Base-by-base conservation (phyloP, 2,797 vertebrate genomes). In the Buphagus erythrorhynchus region DNA sequence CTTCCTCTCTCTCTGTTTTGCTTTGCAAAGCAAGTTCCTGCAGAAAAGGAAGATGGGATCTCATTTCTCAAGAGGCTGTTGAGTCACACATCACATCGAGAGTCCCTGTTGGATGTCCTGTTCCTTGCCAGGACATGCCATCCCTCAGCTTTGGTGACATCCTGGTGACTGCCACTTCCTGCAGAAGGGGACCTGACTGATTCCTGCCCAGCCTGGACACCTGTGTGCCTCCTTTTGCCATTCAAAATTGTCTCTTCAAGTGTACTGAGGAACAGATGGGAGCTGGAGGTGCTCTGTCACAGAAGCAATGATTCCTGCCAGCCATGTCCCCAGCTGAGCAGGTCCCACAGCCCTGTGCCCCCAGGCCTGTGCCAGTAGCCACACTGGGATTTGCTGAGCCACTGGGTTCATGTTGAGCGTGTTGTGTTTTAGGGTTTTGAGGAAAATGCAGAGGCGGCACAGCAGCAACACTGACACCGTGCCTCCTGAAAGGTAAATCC, bases 381-480 rank as follows among this genome's bases (percentile, higher is more conserved):
- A 21, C 83, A 0, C 31, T 24, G 49, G 66, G 80, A 12, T 40
- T 16, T 40, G 79, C 26, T 93, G 88, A 76, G 58, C 69, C 54
- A 5, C 86, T 24, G 86, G 62, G 69, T 97, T 97, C 28, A 97
- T 97, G 97, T 97, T 97, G 93, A 96, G 96, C 10, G 95, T 97
- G 68, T 54, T 97, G 97, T 97, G 97, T 36, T 98, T 99, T 97
- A 98, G 98, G 97, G 99, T 98, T 91, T 96, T 98, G 91, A 98
- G 98, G 98, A 99, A 99, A 97, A 99, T 99, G 99, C 99, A 99
- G 99, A 99, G 99, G 97, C 98, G 99, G 97, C 99, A 99, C 97
- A 99, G 99, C 98, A 99, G 99, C 98, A 99, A 99, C 98, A 99
- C 99, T 6, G 99, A 99, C 97, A 99, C 91, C 93, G 96, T 99